Evolutionary conservation across 2,797 vertebrate species (phyloP).

Genomic region (Mus caroli): DNA sequence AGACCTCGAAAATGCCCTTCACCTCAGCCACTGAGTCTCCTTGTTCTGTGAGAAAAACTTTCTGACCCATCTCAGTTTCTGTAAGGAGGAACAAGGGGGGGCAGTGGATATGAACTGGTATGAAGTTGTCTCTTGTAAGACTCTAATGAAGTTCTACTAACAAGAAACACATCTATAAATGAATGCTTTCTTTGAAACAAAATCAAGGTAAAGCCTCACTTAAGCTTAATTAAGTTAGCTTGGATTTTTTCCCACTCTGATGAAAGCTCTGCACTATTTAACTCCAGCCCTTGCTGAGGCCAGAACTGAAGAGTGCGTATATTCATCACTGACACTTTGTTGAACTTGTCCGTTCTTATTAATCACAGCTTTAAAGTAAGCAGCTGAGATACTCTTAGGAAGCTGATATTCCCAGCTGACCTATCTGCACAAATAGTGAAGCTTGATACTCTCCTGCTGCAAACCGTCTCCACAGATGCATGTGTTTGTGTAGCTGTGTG

Average conservation of each 20-base stretch:
- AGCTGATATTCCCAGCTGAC: slow-evolving; percentile 77
- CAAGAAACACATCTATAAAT: slow-evolving; percentile 49
- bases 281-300: slow-evolving; percentile 32
- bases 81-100: not conserved
- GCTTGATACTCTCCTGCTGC: slow-evolving; percentile 53
- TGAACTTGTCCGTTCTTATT: slow-evolving; percentile 73
- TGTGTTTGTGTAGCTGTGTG: not conserved
- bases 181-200: slow-evolving; percentile 69
- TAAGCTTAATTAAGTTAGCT: slow-evolving; percentile 65
- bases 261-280: slow-evolving; percentile 60
- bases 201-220: slow-evolving; percentile 72
- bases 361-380: slow-evolving; percentile 76
- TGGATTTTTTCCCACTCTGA: not conserved
- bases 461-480: slow-evolving; percentile 30
- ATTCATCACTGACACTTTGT: slow-evolving; percentile 73
- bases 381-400: slow-evolving; percentile 65
- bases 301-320: slow-evolving; percentile 67
- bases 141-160: slow-evolving; percentile 57
- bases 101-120: not conserved
- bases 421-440: slow-evolving; percentile 65
- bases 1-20: slow-evolving; percentile 22
- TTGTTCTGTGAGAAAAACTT: not conserved
- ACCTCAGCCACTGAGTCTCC: not conserved
- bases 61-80: slow-evolving; percentile 22
- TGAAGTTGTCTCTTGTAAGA: slow-evolving; percentile 35